These are phyloP conservation scores for Tyrophagus putrescentiae DNA, from an alignment of 1,140 invertebrate genomes.

Conservation along the genomic window DNA sequence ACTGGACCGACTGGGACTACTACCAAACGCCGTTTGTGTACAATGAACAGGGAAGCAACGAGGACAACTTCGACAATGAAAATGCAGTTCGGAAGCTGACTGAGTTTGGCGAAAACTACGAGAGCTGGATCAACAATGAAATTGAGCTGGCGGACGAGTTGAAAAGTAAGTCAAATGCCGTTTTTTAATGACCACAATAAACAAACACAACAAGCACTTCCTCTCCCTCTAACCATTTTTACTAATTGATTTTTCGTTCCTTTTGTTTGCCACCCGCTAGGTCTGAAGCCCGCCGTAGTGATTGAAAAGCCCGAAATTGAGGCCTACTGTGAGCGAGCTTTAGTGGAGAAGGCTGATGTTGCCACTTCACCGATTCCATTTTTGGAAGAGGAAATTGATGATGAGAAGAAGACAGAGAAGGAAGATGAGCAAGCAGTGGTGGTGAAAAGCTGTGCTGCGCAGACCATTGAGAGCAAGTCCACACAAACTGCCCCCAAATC, in stretches of 20 bases:
- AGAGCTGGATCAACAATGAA: slow-evolving; percentile 20
- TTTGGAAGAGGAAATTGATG: slow-evolving; percentile 13
- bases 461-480: not conserved
- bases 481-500: not conserved
- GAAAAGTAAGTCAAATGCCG: not conserved
- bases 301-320: slow-evolving; percentile 15
- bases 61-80: slow-evolving; percentile 20
- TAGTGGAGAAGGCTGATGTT: not conserved
- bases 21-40: slow-evolving; percentile 16
- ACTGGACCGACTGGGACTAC: slow-evolving; percentile 23
- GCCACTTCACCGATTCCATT: slow-evolving; percentile 14
- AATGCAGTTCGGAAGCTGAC: slow-evolving; percentile 17
- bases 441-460: not conserved
- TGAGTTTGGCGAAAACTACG: slow-evolving; percentile 24
- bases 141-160: not conserved
- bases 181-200: not conserved
- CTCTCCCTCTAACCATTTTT: not conserved
- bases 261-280: not conserved
- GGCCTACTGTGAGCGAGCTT: not conserved
- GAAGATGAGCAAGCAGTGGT: not conserved
- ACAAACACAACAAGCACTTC: too few relatives aligned
- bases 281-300: slow-evolving; percentile 1
- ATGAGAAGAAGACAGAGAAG: not conserved
- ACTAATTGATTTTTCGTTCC: not conserved
- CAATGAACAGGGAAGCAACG: slow-evolving; percentile 12